Evolutionary conservation across 2,888 invertebrate species (phyloP).

Genomic region (Blastobasis lacticolella): DNA sequence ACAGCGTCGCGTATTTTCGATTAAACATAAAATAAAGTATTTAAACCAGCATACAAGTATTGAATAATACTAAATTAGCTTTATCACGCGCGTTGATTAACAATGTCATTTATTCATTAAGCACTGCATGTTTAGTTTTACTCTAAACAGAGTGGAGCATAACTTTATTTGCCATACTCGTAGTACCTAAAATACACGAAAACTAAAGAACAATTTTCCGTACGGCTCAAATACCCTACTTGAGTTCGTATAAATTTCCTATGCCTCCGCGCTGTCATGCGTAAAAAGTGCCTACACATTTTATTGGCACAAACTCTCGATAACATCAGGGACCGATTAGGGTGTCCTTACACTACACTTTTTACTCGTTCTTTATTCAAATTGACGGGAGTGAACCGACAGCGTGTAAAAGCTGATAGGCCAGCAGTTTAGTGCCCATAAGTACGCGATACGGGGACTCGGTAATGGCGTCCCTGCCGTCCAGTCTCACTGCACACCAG

Average conservation of each 20-base stretch:
- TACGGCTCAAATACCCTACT: too few relatives aligned
- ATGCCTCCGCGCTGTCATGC: conserved; percentile 10
- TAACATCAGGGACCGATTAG: conserved; percentile 50
- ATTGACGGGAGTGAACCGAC: conserved; percentile 44
- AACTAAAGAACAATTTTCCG: too few relatives aligned
- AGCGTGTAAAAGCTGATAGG: conserved; percentile 54
- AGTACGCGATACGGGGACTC: conserved; percentile 6
- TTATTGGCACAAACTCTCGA: conserved; percentile 31
- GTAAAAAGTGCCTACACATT: conserved; percentile 41
- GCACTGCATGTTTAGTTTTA: too few relatives aligned
- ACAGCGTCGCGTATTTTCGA: background rate
- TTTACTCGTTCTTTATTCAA: conserved; percentile 57
- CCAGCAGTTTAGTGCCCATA: conserved; percentile 38
- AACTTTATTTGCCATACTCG: too few relatives aligned
- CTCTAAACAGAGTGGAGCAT: too few relatives aligned
- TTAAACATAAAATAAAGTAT: background rate
- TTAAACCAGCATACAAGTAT: background rate
- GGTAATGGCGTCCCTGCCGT: too few relatives aligned
- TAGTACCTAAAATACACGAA: too few relatives aligned
- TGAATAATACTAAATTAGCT: background rate
- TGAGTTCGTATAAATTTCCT: too few relatives aligned
- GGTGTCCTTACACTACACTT: conserved; percentile 45
- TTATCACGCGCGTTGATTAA: background rate
- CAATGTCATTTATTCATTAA: too few relatives aligned
- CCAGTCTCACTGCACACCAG: too few relatives aligned